Percentiles rank a stretch among this genome's conserved stretches.
phyloP scores from a whole-genome alignment of 2,797 vertebrate genomes.

The Myiothlypis chrysogaster region DNA sequence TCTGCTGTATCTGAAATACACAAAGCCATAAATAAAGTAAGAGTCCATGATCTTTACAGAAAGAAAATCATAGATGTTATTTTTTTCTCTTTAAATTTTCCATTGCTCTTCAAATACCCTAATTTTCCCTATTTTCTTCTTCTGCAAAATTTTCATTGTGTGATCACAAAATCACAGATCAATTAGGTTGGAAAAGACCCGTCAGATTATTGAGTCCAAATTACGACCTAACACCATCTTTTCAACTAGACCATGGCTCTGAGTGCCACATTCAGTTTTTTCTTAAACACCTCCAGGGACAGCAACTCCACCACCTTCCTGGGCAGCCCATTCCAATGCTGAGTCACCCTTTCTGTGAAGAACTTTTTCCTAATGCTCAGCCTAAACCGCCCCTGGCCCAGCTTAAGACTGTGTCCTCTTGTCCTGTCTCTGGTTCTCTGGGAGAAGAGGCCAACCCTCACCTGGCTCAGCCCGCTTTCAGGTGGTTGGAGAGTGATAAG shows the following conservation, averaged over 20 bases:
- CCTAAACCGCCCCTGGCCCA: no score
- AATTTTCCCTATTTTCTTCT: neutral
- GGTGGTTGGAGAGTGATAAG: neutral
- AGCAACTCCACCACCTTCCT: no score
- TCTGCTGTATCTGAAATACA: neutral
- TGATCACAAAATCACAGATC: neutral
- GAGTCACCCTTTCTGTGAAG: no score
- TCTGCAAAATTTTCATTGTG: neutral
- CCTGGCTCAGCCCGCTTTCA: neutral
- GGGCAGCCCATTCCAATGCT: no score
- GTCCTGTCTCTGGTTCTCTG: no score
- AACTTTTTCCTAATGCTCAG: no score
- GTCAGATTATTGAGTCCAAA: neutral
- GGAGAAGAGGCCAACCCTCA: fast-evolving
- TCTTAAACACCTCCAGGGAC: no score
- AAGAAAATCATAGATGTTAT: neutral
- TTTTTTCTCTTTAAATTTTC: neutral
- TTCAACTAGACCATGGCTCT: no score
- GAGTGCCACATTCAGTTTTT: no score
- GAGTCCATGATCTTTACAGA: neutral
- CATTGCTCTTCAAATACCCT: neutral
- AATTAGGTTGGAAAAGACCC: neutral
- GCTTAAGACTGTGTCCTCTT: no score
- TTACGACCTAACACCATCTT: neutral
- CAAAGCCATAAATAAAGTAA: neutral